Evolutionary conservation across 30 jellyfish, hydroid and myxozoan genomes (phyloP).

Genomic region (Mastigias papua): DNA sequence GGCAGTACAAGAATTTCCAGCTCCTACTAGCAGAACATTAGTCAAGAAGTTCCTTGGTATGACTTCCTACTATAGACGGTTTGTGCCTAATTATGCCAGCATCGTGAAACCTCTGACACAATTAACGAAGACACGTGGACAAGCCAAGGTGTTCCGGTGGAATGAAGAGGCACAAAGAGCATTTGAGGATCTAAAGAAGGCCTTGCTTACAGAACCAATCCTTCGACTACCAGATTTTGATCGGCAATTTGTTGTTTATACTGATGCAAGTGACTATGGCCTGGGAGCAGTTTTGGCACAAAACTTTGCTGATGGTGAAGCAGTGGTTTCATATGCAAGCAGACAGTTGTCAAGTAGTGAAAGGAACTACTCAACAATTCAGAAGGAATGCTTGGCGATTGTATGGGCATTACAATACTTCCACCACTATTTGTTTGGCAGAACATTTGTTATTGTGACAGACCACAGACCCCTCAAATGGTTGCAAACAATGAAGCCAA

Average conservation of each 20-base stretch:
- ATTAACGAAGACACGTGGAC: background rate
- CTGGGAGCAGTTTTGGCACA: constrained; percentile 44
- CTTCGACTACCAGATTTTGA: constrained; percentile 56
- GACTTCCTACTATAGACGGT: constrained; percentile 60
- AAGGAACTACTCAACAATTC: too few species aligned
- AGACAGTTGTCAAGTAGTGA: too few species aligned
- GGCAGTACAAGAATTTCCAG: constrained; percentile 58
- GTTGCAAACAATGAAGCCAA: too few species aligned
- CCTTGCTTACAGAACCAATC: constrained; percentile 22
- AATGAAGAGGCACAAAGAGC: constrained; percentile 18
- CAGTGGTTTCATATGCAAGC: too few species aligned
- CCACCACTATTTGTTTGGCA: too few species aligned
- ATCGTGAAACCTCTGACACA: background rate
- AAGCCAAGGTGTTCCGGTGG: constrained; percentile 20
- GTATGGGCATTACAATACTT: too few species aligned
- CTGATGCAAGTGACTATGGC: constrained; percentile 30
- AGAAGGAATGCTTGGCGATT: too few species aligned
- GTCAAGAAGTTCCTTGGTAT: constrained; percentile 58
- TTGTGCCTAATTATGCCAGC: constrained; percentile 42
- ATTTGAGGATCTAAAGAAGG: constrained; percentile 34
- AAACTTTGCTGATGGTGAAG: constrained; percentile 38
- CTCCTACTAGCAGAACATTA: constrained; percentile 33
- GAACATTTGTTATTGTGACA: too few species aligned
- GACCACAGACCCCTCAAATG: too few species aligned
- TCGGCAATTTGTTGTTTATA: constrained; percentile 15